A percentile compares a stretch with the other conserved stretches of the same genome.
phyloP scores from a whole-genome alignment of 2,113 vertebrate genomes.

The Turnix velox region DNA sequence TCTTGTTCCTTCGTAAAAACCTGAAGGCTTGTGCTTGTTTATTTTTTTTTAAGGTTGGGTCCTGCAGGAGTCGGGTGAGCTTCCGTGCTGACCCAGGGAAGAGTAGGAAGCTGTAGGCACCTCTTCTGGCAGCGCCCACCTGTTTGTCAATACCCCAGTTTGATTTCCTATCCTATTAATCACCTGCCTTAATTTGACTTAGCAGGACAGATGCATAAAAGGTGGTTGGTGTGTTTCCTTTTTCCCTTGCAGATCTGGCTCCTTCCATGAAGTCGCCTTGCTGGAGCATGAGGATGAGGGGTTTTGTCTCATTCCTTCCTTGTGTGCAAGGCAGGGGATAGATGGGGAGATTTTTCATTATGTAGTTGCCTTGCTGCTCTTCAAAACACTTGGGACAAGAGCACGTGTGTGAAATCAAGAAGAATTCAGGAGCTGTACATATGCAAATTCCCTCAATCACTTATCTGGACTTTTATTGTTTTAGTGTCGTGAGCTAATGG shows the following conservation, averaged over 20 bases:
- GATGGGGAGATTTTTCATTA: not conserved
- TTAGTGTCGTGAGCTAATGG: constrained; percentile 26
- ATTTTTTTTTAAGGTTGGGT: not conserved
- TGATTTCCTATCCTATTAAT: not conserved
- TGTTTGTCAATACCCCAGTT: not conserved
- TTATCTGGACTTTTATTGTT: constrained; percentile 15
- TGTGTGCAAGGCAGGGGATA: not conserved
- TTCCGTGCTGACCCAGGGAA: rapidly evolving
- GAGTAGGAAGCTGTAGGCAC: not conserved
- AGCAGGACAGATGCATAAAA: not conserved
- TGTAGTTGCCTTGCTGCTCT: not conserved
- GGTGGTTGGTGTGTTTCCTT: not conserved
- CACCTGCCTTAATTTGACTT: not conserved
- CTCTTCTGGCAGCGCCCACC: not conserved
- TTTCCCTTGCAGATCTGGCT: not conserved
- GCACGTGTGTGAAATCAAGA: not conserved
- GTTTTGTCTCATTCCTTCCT: not conserved
- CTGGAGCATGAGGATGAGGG: not conserved
- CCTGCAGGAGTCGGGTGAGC: not conserved
- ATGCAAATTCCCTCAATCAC: constrained; percentile 5
- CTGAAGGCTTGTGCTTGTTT: not conserved
- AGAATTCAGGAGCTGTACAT: constrained; percentile 14
- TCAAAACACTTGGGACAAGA: not conserved
- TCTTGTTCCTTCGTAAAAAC: not conserved
- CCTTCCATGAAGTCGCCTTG: not conserved